Percentiles rank a stretch among this genome's conserved stretches.
Evolutionary conservation across 2,797 vertebrate genomes (phyloP).

Genomic region (Poecile montanus): DNA sequence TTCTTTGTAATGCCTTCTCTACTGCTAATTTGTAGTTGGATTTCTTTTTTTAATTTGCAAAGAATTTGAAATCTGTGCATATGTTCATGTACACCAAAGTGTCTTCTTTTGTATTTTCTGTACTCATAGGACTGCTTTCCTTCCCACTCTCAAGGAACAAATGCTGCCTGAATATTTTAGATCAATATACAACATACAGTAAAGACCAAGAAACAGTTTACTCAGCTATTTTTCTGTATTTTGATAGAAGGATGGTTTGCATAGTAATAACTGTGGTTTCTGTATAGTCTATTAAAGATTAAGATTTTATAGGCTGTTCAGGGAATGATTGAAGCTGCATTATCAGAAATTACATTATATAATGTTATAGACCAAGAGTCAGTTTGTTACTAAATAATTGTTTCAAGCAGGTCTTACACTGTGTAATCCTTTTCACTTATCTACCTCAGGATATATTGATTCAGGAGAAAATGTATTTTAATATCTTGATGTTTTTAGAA

Average conservation of each 20-base stretch:
- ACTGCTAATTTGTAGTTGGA: not conserved
- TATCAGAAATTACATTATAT: not conserved
- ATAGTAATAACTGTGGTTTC: slow-evolving; percentile 16
- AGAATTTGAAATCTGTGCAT: not conserved
- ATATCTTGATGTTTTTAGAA: not conserved
- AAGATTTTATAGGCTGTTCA: not conserved
- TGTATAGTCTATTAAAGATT: slow-evolving; percentile 34
- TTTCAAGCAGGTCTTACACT: not conserved
- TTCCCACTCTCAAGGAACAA: slow-evolving; percentile 19
- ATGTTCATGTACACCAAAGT: not conserved
- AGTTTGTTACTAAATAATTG: not conserved
- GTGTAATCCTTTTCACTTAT: not conserved
- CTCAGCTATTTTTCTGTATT: slow-evolving; percentile 47
- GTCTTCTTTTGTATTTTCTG: slow-evolving; percentile 12
- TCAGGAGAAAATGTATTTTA: not conserved
- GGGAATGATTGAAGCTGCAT: not conserved
- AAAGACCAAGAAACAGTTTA: slow-evolving; percentile 31
- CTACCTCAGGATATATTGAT: not conserved
- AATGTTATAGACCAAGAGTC: not conserved
- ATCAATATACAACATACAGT: not conserved
- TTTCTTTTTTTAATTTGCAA: not conserved
- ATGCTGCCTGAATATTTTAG: slow-evolving; percentile 36
- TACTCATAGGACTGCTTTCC: not conserved
- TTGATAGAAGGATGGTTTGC: slow-evolving; percentile 25
- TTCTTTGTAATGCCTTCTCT: not conserved